phyloP scores from a whole-genome alignment of 2,797 vertebrate species.

The Eptatretus atami region DNA sequence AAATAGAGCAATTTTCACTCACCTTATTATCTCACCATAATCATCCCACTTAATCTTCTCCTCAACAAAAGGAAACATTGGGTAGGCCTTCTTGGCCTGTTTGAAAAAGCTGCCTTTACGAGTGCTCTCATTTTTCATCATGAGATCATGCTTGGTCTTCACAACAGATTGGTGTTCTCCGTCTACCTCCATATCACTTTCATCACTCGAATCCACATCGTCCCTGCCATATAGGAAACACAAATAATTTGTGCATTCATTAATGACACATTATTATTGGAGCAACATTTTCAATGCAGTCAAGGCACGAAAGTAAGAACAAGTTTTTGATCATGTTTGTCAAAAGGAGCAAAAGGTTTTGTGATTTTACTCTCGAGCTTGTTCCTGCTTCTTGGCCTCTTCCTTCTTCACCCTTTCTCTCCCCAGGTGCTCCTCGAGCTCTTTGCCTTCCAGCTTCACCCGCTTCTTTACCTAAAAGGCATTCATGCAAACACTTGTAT shows the following conservation, averaged over 20 bases:
- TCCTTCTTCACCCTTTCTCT: constrained; percentile 90
- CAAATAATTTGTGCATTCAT: too few species aligned
- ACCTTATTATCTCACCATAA: constrained; percentile 96
- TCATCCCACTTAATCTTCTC: constrained; percentile 97
- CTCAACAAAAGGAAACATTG: constrained; percentile 87
- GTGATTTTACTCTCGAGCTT: constrained; percentile 52
- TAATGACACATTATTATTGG: constrained; percentile 10
- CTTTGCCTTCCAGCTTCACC: constrained; percentile 75
- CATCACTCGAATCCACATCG: constrained; percentile 29
- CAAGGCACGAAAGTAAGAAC: constrained; percentile 1
- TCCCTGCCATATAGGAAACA: background rate
- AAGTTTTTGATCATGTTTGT: too few species aligned
- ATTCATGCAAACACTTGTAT: constrained; percentile 8
- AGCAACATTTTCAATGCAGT: constrained; percentile 51
- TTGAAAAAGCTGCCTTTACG: constrained; percentile 96
- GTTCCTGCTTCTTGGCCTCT: constrained; percentile 78
- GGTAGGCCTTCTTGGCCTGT: constrained; percentile 89
- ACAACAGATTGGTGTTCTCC: constrained; percentile 44
- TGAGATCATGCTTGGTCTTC: constrained; percentile 80
- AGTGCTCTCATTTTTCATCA: constrained; percentile 89
- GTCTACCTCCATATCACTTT: constrained; percentile 74
- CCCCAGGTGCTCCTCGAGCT: constrained; percentile 70
- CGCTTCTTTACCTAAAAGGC: constrained; percentile 40
- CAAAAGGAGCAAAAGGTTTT: too few species aligned
- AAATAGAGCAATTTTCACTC: constrained; percentile 10